Evolutionary conservation across 2,797 vertebrate genomes (phyloP), one percentile per base, ranked within the genome.

Genomic region (Falco columbarius): DNA sequence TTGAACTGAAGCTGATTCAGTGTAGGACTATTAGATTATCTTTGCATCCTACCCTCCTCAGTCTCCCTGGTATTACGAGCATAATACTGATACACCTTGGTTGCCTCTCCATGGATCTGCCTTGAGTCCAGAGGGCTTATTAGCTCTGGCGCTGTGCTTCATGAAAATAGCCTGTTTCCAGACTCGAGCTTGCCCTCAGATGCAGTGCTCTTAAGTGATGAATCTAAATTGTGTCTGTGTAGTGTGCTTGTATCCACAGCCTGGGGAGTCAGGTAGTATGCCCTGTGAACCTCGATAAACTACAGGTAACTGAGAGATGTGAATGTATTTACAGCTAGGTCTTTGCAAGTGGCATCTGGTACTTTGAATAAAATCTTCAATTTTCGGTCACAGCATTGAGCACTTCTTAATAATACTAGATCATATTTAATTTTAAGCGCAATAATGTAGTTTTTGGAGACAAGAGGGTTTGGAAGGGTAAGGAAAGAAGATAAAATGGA

Each of bases 1-100:
- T 80, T 90, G 86, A 93, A 68, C 38, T 46, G 67, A 93, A 81
- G 63, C 77, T 90, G 55, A n/a, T 76, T 76, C 63, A 71, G 81
- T 6, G 23, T 52, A 47, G 74, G 62, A 8, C 84, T 87, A 38
- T 67, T 77, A 61, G 84, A 66, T 93, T 63, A 70, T 81, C 59
- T 92, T 66, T 49, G 14, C 81, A 72, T 84, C 59, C 67, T 80
- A 4, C 74, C 73, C 59, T 81, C 46, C 30, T 74, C 67, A 11
- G 38, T 73, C 61, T 89, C 36, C 40, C 71, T 76, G 36, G n/a
- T 61, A 23, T 82, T 82, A 59, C 63, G 30, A 91, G 14, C 24
- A 10, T 54, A 74, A 67, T 76, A 52, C 77, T 91, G 71, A 24
- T 56, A 17, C 7, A 65, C 55, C 84, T 56, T 71, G 63, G 55